Conservation (phyloP, 1,140 invertebrate genomes). For the Eulimnadia texana region DNA sequence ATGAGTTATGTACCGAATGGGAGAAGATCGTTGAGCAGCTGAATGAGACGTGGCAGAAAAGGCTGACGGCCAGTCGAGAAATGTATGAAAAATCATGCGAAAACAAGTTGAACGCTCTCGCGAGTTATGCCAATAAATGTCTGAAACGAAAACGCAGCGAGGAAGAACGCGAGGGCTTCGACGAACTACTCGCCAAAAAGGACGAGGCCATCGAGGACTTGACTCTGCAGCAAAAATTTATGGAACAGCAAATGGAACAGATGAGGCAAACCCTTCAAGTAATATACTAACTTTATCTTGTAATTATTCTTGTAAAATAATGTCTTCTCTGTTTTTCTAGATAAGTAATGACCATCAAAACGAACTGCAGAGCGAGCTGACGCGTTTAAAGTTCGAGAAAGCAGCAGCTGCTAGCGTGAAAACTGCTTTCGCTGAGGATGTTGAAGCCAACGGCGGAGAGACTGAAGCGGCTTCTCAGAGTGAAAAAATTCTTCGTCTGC, state of each 20-base stretch:
- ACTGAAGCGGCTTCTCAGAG: too few species aligned
- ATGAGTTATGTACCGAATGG: slow-evolving; percentile 8
- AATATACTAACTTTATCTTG: too few species aligned
- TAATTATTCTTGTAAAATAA: too few species aligned
- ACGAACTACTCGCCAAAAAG: background rate
- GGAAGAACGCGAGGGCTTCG: background rate
- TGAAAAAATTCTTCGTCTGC: too few species aligned
- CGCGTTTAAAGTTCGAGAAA: background rate
- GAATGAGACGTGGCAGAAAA: background rate
- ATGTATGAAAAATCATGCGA: slow-evolving; percentile 6
- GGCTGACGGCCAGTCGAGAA: background rate
- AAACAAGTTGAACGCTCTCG: background rate
- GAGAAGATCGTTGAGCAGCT: background rate
- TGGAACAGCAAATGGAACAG: background rate
- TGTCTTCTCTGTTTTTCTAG: too few species aligned
- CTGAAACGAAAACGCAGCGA: slow-evolving; percentile 4
- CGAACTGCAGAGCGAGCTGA: slow-evolving; percentile 1
- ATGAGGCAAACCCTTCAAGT: background rate
- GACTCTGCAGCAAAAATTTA: background rate
- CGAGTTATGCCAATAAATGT: background rate
- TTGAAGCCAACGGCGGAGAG: background rate
- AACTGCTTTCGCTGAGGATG: background rate
- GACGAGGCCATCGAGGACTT: background rate
- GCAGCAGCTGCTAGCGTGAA: background rate
- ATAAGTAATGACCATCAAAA: background rate